Conservation (phyloP, 2,113 vertebrate species). For the Serinus canaria region DNA sequence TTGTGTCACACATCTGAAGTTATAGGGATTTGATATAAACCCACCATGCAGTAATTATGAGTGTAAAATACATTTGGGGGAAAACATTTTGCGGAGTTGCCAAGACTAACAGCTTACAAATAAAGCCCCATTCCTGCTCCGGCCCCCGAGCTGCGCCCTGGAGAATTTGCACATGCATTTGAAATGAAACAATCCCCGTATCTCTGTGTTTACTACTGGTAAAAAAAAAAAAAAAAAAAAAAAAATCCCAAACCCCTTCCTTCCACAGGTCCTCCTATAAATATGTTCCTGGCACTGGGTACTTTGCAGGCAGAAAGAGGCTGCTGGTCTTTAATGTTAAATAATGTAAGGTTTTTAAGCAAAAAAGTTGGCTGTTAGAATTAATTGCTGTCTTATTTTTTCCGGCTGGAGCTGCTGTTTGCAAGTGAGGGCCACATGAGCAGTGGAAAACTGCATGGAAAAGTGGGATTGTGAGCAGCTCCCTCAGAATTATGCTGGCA, state of each 20-base stretch:
- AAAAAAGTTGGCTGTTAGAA: constrained; percentile 4
- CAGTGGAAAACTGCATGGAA: background rate
- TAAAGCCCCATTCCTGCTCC: constrained; percentile 18
- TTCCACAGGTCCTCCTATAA: background rate
- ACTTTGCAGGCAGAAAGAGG: background rate
- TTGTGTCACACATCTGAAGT: constrained; percentile 47
- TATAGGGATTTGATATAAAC: constrained; percentile 49
- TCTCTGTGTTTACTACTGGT: constrained; percentile 3
- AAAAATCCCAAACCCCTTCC: background rate
- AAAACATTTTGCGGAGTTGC: constrained; percentile 20
- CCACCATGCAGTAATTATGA: constrained; percentile 54
- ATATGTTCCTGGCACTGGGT: background rate
- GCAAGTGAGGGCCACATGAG: background rate
- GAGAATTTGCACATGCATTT: constrained; percentile 46
- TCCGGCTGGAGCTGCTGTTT: constrained; percentile 18
- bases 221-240: background rate
- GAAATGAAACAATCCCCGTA: constrained; percentile 23
- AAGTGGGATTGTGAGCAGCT: background rate
- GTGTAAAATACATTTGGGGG: constrained; percentile 54
- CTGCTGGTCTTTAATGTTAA: background rate
- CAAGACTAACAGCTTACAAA: constrained; percentile 58
- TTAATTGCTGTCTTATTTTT: constrained; percentile 43
- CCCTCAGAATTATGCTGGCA: background rate
- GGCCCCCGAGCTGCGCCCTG: constrained; percentile 47
- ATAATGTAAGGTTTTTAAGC: constrained; percentile 2